Percentiles rank a stretch among this genome's conserved stretches.
Conservation (phyloP, 2,888 invertebrate species). For the Peribatodes rhomboidaria region DNA sequence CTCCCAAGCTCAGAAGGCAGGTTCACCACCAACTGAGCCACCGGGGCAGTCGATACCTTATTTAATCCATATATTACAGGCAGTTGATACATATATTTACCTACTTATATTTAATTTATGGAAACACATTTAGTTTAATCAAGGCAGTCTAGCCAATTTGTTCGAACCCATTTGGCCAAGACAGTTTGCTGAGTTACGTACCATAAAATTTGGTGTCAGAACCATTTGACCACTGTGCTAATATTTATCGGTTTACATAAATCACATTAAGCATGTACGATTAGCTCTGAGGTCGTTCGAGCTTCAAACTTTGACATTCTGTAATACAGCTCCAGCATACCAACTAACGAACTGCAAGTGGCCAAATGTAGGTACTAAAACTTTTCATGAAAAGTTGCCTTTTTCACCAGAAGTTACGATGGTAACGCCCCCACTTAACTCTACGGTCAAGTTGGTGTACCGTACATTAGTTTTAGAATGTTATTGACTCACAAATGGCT, state of each 20-base stretch:
- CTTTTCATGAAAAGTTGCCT: neutral
- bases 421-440: neutral
- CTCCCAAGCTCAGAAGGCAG: too few species aligned
- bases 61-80: too few species aligned
- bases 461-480: constrained; percentile 18
- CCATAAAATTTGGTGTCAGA: neutral
- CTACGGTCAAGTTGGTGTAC: neutral
- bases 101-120: too few species aligned
- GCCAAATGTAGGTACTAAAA: neutral
- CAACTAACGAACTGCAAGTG: neutral
- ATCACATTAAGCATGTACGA: neutral
- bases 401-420: neutral
- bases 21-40: too few species aligned
- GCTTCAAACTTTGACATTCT: neutral
- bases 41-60: too few species aligned
- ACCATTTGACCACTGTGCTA: neutral
- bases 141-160: too few species aligned
- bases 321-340: neutral
- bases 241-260: neutral
- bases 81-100: too few species aligned
- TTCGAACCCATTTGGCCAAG: neutral
- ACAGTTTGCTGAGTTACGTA: neutral
- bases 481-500: constrained; percentile 42
- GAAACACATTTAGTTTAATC: too few species aligned
- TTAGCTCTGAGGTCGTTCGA: too few species aligned